These are phyloP conservation scores for Saxidomus purpurata DNA, from an alignment of 1,140 invertebrate genomes.

Conservation along the genomic window DNA sequence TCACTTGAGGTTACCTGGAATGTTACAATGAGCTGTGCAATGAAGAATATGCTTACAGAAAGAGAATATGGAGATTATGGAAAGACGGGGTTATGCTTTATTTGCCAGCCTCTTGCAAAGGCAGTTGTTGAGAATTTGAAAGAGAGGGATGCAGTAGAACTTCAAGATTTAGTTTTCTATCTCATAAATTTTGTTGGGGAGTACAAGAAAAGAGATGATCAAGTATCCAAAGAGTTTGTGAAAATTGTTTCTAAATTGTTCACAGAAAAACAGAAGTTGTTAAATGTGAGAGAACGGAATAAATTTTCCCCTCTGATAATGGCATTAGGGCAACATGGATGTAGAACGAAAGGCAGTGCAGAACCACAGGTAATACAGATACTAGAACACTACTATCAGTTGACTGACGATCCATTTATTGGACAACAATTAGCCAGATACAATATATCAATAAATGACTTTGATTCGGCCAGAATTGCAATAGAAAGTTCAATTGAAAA, in stretches of 20 bases:
- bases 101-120: constrained; percentile 27
- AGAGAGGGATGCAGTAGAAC: too few species aligned
- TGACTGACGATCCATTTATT: constrained; percentile 25
- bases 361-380: too few species aligned
- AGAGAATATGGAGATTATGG: background rate
- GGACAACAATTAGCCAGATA: constrained; percentile 37
- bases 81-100: background rate
- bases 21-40: background rate
- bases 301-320: too few species aligned
- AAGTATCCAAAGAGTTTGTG: too few species aligned
- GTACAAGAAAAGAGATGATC: too few species aligned
- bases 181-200: too few species aligned
- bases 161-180: too few species aligned
- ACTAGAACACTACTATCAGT: too few species aligned
- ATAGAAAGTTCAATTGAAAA: background rate
- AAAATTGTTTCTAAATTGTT: too few species aligned
- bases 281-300: too few species aligned
- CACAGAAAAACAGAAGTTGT: too few species aligned
- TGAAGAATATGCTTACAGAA: background rate
- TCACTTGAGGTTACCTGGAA: background rate
- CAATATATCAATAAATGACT: background rate
- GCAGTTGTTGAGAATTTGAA: background rate
- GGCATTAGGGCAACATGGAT: too few species aligned
- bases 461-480: background rate
- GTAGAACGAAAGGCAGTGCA: background rate